phyloP scores from a whole-genome alignment of 2,113 vertebrate genomes.

The Tringa solitaria region DNA sequence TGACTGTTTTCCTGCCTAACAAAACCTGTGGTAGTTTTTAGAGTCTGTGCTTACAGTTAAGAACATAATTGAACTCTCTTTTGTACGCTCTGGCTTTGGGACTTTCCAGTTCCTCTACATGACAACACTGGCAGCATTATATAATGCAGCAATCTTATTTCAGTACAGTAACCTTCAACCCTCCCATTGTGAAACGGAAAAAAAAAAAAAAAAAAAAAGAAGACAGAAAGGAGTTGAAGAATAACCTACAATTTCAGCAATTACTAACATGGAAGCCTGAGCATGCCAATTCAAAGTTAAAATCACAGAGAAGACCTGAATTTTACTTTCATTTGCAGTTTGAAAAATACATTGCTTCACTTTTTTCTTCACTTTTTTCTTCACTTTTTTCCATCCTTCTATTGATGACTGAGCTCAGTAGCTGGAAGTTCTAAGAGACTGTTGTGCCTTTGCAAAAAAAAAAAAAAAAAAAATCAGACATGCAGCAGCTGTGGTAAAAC shows the following conservation, averaged over 20 bases:
- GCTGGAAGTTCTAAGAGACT: not conserved
- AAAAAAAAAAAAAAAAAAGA: too few relatives aligned
- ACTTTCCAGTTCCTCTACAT: slow-evolving; percentile 33
- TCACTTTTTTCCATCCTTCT: not conserved
- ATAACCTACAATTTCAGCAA: not conserved
- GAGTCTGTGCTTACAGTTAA: slow-evolving; percentile 3
- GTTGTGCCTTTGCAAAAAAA: not conserved
- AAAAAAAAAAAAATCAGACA: not conserved
- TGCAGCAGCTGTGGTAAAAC: not conserved
- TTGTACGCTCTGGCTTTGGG: not conserved
- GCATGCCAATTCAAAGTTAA: not conserved
- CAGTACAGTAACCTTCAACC: not conserved
- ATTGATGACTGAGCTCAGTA: not conserved
- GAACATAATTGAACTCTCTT: slow-evolving; percentile 20
- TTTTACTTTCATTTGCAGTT: not conserved
- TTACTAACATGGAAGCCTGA: not conserved
- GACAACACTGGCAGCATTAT: not conserved
- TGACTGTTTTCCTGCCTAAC: slow-evolving; percentile 47
- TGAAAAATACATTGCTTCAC: not conserved
- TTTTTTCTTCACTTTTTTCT: not conserved
- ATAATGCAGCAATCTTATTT: not conserved
- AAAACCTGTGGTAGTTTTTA: slow-evolving; percentile 9
- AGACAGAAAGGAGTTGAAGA: not conserved
- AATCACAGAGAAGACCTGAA: not conserved
- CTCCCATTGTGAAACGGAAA: not conserved